These are phyloP conservation scores for Stomatorhinus walkeri DNA, from an alignment of 2,797 vertebrate species.

Conservation along the genomic window DNA sequence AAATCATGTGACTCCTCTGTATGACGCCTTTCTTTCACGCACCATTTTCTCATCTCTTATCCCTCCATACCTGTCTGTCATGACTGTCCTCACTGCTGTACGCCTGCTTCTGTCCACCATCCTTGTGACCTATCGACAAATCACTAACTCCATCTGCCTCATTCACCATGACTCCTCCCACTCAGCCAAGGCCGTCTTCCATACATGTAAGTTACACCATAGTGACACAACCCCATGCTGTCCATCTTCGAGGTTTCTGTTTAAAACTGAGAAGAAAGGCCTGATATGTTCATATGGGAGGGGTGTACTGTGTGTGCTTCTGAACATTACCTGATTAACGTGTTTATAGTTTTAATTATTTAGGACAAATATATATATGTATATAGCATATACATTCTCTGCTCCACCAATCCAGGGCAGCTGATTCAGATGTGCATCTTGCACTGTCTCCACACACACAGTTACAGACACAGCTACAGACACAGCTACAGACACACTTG, in stretches of 20 bases:
- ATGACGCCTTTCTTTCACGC: background rate
- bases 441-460: background rate
- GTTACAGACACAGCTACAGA: too few relatives aligned
- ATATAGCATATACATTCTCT: background rate
- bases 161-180: constrained; percentile 1
- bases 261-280: background rate
- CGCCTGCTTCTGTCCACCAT: background rate
- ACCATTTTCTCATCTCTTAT: background rate
- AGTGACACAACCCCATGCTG: background rate
- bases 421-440: background rate
- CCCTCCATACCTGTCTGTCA: background rate
- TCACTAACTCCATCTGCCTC: background rate
- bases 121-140: constrained; percentile 11
- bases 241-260: background rate
- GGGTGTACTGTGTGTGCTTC: background rate
- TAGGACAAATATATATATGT: background rate
- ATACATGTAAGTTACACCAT: constrained; percentile 20
- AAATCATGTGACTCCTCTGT: background rate
- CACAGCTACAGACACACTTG: too few relatives aligned
- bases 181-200: constrained; percentile 27
- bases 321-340: background rate
- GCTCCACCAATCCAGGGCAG: background rate
- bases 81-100: background rate
- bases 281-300: background rate
- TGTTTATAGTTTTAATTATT: background rate